phyloP scores from a whole-genome alignment of 2,797 vertebrate genomes.

The Phoeniculus purpureus region DNA sequence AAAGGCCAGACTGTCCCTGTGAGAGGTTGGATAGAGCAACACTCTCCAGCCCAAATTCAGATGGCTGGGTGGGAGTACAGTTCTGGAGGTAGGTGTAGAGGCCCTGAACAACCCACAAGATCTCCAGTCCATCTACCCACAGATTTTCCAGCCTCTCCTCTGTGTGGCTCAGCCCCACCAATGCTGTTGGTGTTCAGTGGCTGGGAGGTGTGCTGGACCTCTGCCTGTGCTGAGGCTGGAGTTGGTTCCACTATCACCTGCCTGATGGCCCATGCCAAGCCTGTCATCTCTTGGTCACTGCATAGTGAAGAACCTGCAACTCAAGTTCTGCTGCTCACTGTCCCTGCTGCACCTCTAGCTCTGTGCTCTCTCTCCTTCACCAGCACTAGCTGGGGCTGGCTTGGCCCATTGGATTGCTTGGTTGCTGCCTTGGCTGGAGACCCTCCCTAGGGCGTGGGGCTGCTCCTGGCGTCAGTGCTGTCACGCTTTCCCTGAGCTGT shows the following conservation, averaged over 20 bases:
- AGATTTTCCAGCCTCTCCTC: neutral
- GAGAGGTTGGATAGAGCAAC: neutral
- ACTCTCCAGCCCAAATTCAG: neutral
- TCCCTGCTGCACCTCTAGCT: too few species aligned
- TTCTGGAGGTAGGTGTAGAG: fast-evolving
- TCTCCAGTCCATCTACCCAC: neutral
- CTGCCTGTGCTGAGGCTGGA: neutral
- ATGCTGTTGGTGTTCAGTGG: neutral
- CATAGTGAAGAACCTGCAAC: neutral
- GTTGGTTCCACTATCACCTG: fast-evolving
- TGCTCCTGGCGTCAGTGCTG: fast-evolving
- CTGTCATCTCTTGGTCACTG: neutral
- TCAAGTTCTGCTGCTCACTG: fast-evolving
- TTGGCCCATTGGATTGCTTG: neutral
- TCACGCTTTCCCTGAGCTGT: fast-evolving
- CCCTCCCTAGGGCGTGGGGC: fast-evolving
- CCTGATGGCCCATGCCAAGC: fast-evolving
- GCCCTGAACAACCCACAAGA: neutral
- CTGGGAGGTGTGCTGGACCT: neutral
- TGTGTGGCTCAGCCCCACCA: neutral
- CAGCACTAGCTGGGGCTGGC: too few species aligned
- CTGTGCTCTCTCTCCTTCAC: too few species aligned
- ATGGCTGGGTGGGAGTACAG: fast-evolving
- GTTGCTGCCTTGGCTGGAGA: neutral
- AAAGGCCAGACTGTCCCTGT: neutral